Conservation (phyloP, 2,797 vertebrate genomes). For the Champsocephalus esox region DNA sequence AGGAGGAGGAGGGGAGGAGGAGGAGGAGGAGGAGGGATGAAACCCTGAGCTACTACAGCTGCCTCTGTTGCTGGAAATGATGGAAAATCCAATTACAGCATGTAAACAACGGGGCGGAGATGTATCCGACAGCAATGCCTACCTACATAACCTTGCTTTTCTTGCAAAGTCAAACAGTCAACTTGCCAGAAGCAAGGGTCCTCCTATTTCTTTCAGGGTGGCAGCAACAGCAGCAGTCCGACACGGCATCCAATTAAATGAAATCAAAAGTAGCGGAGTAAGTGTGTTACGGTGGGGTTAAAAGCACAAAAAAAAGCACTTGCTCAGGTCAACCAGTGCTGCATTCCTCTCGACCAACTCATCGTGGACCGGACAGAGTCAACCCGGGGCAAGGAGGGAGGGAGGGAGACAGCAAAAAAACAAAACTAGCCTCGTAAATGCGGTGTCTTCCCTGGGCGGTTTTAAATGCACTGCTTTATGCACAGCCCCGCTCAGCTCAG, state of each 20-base stretch:
- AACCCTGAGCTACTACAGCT: constrained; percentile 37
- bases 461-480: constrained; percentile 69
- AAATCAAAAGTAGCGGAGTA: constrained; percentile 27
- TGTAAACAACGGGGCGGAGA: constrained; percentile 51
- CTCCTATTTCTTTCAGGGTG: neutral
- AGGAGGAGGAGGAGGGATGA: constrained; percentile 27
- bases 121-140: constrained; percentile 16
- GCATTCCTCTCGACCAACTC: constrained; percentile 69
- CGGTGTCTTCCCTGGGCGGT: constrained; percentile 70
- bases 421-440: constrained; percentile 54
- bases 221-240: constrained; percentile 10
- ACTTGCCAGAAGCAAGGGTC: constrained; percentile 7
- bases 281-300: constrained; percentile 19
- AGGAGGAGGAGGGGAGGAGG: neutral
- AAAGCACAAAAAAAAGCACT: constrained; percentile 45
- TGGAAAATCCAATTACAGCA: constrained; percentile 69
- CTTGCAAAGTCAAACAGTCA: neutral
- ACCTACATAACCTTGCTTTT: constrained; percentile 43
- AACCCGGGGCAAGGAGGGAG: constrained; percentile 9
- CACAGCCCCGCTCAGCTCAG: constrained; percentile 44
- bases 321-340: constrained; percentile 66
- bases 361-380: constrained; percentile 59
- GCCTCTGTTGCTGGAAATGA: constrained; percentile 53
- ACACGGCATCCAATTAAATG: constrained; percentile 35
- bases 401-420: constrained; percentile 24